phyloP scores from a whole-genome alignment of 2,888 invertebrate genomes.

The Glaucopsyche alexis region DNA sequence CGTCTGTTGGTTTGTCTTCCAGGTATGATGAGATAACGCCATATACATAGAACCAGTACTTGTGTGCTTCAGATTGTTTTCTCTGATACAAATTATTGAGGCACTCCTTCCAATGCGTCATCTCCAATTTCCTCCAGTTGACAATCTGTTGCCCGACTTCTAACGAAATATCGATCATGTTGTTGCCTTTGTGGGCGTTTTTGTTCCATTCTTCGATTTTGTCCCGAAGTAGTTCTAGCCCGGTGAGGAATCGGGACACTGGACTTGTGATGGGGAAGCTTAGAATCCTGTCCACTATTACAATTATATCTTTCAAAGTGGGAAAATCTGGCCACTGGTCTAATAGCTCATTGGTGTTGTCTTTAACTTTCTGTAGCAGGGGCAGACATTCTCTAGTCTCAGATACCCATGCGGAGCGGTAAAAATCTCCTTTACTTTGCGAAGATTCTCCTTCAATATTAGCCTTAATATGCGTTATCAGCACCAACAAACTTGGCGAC shows the following conservation, averaged over 20 bases:
- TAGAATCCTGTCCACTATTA: conserved; percentile 82
- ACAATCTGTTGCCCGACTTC: conserved; percentile 90
- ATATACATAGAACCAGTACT: conserved; percentile 96
- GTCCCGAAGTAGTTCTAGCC: conserved; percentile 92
- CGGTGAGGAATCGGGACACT: conserved; percentile 92
- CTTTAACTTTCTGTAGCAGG: conserved; percentile 83
- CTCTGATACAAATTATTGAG: conserved; percentile 84
- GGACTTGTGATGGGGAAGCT: conserved; percentile 89
- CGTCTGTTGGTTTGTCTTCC: conserved; percentile 44
- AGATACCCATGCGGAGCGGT: conserved; percentile 89
- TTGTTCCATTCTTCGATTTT: conserved; percentile 95
- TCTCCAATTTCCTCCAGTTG: conserved; percentile 93
- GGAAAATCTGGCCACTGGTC: conserved; percentile 95
- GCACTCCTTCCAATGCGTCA: conserved; percentile 92
- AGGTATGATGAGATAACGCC: conserved; percentile 84
- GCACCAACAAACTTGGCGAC: conserved; percentile 79
- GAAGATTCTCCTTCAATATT: conserved; percentile 68
- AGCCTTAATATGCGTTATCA: conserved; percentile 75
- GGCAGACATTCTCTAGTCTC: conserved; percentile 87
- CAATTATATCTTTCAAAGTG: conserved; percentile 86
- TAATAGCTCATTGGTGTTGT: conserved; percentile 82
- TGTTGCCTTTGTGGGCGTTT: conserved; percentile 92
- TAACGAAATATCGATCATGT: conserved; percentile 86
- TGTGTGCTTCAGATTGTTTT: conserved; percentile 84
- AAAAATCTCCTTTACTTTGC: conserved; percentile 83